Conservation (phyloP, 2,113 vertebrate genomes). For the Platysteira castanea region DNA sequence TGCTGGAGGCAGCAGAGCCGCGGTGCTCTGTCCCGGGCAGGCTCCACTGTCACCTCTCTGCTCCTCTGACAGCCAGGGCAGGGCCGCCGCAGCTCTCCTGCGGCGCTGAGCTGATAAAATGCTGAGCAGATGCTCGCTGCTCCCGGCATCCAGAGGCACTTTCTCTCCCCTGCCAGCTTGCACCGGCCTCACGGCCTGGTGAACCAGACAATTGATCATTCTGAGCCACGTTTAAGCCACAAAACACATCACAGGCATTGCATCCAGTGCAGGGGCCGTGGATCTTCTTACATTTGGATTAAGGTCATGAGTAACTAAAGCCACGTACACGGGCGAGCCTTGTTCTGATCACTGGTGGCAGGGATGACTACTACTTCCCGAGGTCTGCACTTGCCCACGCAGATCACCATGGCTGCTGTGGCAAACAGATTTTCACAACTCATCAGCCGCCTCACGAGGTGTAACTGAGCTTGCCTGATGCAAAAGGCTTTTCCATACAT, state of each 20-base stretch:
- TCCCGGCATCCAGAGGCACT: neutral
- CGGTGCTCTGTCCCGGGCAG: neutral
- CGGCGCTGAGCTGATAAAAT: neutral
- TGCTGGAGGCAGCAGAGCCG: neutral
- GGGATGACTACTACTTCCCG: rapidly evolving
- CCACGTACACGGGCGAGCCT: rapidly evolving
- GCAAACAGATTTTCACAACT: neutral
- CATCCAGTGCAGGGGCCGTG: rapidly evolving
- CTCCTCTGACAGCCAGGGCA: neutral
- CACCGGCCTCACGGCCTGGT: rapidly evolving
- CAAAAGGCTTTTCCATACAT: neutral
- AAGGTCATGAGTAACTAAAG: neutral
- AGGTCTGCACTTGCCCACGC: neutral
- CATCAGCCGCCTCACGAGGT: rapidly evolving
- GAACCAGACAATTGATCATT: neutral
- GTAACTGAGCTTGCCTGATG: neutral
- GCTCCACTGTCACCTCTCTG: neutral
- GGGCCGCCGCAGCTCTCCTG: neutral
- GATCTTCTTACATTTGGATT: neutral
- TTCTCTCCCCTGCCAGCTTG: neutral
- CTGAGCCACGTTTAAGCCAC: neutral
- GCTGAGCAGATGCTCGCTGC: neutral
- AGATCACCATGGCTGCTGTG: neutral
- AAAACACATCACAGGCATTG: neutral
- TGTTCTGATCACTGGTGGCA: rapidly evolving